A percentile compares a stretch with the other conserved stretches of the same genome.
These are phyloP conservation scores for Fragum fragum DNA, from an alignment of 2,888 invertebrate species.

Conservation along the genomic window DNA sequence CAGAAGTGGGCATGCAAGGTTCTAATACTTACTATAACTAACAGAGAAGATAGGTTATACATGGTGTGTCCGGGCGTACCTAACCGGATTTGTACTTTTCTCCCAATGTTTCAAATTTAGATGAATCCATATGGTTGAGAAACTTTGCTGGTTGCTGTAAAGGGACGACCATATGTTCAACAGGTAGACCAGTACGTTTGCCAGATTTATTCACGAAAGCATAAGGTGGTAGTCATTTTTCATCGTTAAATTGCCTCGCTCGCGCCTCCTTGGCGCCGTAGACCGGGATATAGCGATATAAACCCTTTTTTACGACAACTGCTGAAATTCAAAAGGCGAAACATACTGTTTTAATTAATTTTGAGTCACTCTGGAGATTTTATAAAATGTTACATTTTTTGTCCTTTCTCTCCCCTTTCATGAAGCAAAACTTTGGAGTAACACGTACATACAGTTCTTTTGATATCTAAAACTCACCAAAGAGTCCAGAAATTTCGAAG, in stretches of 20 bases:
- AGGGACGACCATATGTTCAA: conserved; percentile 25
- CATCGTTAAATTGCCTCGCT: conserved; percentile 57
- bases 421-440: no score
- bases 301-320: conserved; percentile 28
- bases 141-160: background rate
- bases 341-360: background rate
- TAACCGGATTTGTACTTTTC: no score
- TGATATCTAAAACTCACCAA: no score
- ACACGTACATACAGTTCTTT: no score
- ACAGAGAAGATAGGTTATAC: no score
- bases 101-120: no score
- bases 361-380: background rate
- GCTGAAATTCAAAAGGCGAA: background rate
- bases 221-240: conserved; percentile 67
- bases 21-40: no score
- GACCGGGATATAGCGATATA: conserved; percentile 54
- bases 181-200: conserved; percentile 52
- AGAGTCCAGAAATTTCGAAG: no score
- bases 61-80: no score
- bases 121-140: no score
- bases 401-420: background rate
- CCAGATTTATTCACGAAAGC: conserved; percentile 58
- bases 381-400: background rate
- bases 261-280: conserved; percentile 57
- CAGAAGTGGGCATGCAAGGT: no score